Conservation (phyloP, 2,113 vertebrate genomes). For the Toxostoma redivivum region DNA sequence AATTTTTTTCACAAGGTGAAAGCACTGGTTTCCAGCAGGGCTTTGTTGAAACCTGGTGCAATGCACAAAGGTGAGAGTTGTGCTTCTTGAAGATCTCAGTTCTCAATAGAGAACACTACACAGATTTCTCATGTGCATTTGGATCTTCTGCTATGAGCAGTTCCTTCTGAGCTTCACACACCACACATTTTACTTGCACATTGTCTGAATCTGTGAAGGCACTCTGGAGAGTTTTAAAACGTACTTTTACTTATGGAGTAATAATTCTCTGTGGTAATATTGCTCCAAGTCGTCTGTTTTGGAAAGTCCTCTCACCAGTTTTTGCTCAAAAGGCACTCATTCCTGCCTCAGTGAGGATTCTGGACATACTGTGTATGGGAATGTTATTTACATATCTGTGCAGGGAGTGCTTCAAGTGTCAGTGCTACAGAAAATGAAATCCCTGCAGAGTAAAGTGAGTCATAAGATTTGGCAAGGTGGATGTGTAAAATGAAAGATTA, state of each 20-base stretch:
- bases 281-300: neutral
- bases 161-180: neutral
- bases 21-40: neutral
- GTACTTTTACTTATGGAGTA: neutral
- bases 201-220: neutral
- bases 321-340: neutral
- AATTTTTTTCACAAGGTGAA: neutral
- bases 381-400: neutral
- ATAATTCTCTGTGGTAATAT: neutral
- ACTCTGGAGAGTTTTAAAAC: neutral
- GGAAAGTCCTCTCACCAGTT: neutral
- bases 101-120: neutral
- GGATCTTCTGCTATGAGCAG: neutral
- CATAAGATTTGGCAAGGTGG: neutral
- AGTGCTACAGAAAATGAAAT: neutral
- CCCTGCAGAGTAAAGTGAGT: conserved; percentile 1
- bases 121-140: neutral
- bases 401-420: neutral
- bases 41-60: neutral
- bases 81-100: neutral
- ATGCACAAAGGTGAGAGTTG: neutral
- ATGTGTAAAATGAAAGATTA: neutral
- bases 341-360: neutral
- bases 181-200: neutral
- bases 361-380: neutral